Evolutionary conservation across 1,140 invertebrate genomes (phyloP), one percentile per base, ranked within the genome.

Genomic region (Euglossa dilemma): DNA sequence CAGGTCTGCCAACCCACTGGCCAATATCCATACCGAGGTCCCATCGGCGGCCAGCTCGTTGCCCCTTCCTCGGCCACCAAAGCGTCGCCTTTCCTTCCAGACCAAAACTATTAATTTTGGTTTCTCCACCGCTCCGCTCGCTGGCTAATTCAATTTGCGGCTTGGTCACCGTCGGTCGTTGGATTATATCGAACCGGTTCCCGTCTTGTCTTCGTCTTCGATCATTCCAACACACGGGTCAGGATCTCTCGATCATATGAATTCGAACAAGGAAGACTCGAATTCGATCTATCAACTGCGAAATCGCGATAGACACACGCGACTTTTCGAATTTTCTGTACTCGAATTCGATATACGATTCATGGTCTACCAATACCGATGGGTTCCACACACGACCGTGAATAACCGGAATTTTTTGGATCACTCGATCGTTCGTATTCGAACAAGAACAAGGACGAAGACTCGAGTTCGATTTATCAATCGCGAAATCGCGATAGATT

Each of bases 91-190:
- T 90, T 91, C 90, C 85, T 91, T 89, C 79, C 84, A 79, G 78
- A 87, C 80, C 90, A 90, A 92, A 92, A 92, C 92, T 92, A 93
- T 93, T 93, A 93, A 93, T 93, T 93, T 90, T 89, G 90, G 87
- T 89, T 89, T 90, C 85, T 83, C 82, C 74, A 63, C 12, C n/a
- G 63, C 77, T 28, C 79, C 85, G 80, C 85, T 87, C 90, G 57
- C 75, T 83, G 87, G 87, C 87, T 91, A 90, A 92, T 92, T 92
- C 89, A 90, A 92, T 92, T 90, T 87, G 85, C 85, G 86, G 80
- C 64, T 25, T 76, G 67, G 61, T 45, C 74, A 45, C 61, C 57
- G 16, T 43, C 23, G 28, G 14, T 45, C 70, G 18, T 6, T 67
- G 43, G 63, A 75, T 76, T 56, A n/a, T 47, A 50, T 28, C 25